phyloP scores from a whole-genome alignment of 2,888 invertebrate genomes.

The Heliothis peltigera region DNA sequence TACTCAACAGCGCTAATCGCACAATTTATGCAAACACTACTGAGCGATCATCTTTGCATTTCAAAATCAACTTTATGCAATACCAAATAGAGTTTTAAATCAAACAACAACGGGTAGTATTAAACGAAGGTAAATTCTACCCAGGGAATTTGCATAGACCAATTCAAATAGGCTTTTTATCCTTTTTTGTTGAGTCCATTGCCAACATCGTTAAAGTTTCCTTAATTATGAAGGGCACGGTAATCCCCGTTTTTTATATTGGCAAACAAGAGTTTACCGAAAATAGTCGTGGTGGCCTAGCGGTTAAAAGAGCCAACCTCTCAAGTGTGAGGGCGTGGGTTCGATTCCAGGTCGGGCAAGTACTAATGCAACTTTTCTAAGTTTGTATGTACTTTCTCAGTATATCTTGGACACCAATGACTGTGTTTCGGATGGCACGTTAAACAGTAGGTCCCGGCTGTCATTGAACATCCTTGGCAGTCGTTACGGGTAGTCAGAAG shows the following conservation, averaged over 20 bases:
- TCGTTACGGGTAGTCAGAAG: no score
- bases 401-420: no score
- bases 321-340: no score
- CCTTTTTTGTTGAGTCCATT: slow-evolving; percentile 60
- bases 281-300: no score
- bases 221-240: slow-evolving; percentile 70
- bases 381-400: no score
- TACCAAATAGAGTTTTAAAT: slow-evolving; percentile 33
- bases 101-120: slow-evolving; percentile 9
- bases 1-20: slow-evolving; percentile 54
- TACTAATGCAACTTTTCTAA: no score
- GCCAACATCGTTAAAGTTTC: slow-evolving; percentile 77
- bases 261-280: slow-evolving; percentile 41
- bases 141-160: slow-evolving; percentile 61
- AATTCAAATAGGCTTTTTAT: slow-evolving; percentile 51
- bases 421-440: no score
- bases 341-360: no score
- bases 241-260: slow-evolving; percentile 63
- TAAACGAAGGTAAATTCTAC: slow-evolving; percentile 44
- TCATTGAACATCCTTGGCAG: no score
- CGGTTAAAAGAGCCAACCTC: no score
- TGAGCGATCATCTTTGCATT: slow-evolving; percentile 17
- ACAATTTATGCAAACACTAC: slow-evolving; percentile 53
- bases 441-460: no score
- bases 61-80: slow-evolving; percentile 28